Evolutionary conservation across 2,888 invertebrate species (phyloP), one percentile per base, ranked within the genome.

Genomic region (Lycocerus yunnanus): DNA sequence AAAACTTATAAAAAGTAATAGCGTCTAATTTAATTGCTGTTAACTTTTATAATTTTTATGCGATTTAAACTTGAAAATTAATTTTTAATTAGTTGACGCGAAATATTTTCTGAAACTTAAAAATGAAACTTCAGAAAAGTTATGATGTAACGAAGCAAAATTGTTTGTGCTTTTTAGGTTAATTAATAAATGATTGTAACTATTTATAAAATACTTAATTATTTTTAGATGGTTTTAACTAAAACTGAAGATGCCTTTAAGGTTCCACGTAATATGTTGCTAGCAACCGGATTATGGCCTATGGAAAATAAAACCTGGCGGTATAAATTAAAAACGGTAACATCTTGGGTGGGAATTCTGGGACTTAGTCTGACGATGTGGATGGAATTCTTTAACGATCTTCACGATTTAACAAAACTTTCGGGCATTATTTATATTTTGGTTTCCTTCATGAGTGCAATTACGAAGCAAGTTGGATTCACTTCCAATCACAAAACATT

Each of bases 361-460:
- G 63, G 18, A 13, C 58, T 76, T 13, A 60, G 13, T 14, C 10
- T 66, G 4, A 71, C 68, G 3, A 73, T 75, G 75, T 61, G 58
- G 58, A 71, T 73, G 16, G 69, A 73, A 61, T 65, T 65, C 1
- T 13, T 71, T 5, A 63, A 66, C 14, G 72, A 71, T 21, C 24
- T 74, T 5, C 67, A 16, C 15, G 72, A 77, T 68, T 75, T 73
- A 65, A 58, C 65, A 1, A 69, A 68, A 43, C 59, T 77, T 4
- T 73, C 77, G 9, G 75, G 73, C 69, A 75, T 77, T 15, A 63
- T 75, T 5, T 75, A 75, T 27, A 75, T 72, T 8, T 67, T 73
- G 67, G 67, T 77, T n/a, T 69, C 75, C 5, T 66, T 75, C 11
- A 66, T 73, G 11, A 63, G 73, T 4, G 66, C 27, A 14, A 14